Evolutionary conservation across 2,797 vertebrate genomes (phyloP).

Genomic region (Sebastes oblongus): DNA sequence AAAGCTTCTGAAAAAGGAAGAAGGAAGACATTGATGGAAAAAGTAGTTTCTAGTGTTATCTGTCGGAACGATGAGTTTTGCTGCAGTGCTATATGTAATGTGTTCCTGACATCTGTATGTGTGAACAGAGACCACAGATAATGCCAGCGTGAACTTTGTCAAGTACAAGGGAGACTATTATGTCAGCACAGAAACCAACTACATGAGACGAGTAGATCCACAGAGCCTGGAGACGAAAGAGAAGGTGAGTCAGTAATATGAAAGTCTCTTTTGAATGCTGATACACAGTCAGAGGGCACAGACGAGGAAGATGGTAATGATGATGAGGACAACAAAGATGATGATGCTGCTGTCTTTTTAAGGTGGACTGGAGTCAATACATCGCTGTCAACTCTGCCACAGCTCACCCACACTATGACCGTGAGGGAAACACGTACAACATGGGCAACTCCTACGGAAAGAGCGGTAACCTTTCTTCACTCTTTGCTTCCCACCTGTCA

Average conservation of each 20-base stretch:
- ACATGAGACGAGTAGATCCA: slow-evolving; percentile 89
- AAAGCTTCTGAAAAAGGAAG: slow-evolving; percentile 16
- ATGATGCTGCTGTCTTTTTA: slow-evolving; percentile 33
- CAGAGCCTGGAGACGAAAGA: slow-evolving; percentile 88
- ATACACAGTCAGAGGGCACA: not conserved
- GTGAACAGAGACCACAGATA: slow-evolving; percentile 89
- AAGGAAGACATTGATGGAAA: slow-evolving; percentile 6
- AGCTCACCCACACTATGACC: slow-evolving; percentile 92
- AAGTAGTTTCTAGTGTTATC: not conserved
- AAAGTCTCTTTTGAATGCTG: not conserved
- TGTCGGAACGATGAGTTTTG: not conserved
- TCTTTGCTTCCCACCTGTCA: not conserved
- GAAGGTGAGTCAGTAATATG: slow-evolving; percentile 81
- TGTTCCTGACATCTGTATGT: slow-evolving; percentile 28
- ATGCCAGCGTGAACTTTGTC: slow-evolving; percentile 89
- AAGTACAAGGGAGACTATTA: slow-evolving; percentile 93
- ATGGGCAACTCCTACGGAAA: slow-evolving; percentile 92
- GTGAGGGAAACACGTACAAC: slow-evolving; percentile 90
- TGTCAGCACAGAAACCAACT: slow-evolving; percentile 88
- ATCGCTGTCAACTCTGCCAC: slow-evolving; percentile 92
- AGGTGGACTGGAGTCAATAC: slow-evolving; percentile 93
- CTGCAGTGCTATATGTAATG: slow-evolving; percentile 3
- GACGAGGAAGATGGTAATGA: not conserved
- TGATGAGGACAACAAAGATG: not conserved
- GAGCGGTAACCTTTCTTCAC: slow-evolving; percentile 71